Percentiles rank a stretch among this genome's conserved stretches.
Evolutionary conservation across 2,797 vertebrate species (phyloP).

Genomic region (Hippopotamyrus pictus): DNA sequence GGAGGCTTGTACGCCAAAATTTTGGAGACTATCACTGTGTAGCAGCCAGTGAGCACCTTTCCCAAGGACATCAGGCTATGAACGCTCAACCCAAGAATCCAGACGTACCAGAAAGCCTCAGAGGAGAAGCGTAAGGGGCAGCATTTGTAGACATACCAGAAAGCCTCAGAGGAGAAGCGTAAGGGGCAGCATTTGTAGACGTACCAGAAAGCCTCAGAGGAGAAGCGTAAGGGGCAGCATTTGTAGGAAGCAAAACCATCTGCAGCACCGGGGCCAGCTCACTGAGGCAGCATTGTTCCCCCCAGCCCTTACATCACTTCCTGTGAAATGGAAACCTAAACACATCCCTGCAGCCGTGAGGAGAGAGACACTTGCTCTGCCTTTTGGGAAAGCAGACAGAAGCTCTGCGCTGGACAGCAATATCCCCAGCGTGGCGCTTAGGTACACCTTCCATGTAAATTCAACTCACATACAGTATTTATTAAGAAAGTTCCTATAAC

Average conservation of each 20-base stretch:
- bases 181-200: no score
- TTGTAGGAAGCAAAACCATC: background rate
- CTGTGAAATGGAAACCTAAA: background rate
- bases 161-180: no score
- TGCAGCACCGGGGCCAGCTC: background rate
- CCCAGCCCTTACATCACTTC: background rate
- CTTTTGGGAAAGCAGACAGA: background rate
- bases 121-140: no score
- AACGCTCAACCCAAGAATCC: background rate
- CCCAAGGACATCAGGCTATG: background rate
- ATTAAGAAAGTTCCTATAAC: background rate
- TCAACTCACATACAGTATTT: background rate
- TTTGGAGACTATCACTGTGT: background rate
- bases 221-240: background rate
- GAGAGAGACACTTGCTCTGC: background rate
- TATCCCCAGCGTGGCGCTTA: background rate
- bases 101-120: no score
- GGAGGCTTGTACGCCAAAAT: slow-evolving; percentile 9
- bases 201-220: background rate
- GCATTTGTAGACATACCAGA: no score
- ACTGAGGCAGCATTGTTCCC: background rate
- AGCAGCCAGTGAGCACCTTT: background rate
- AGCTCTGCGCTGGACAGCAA: background rate
- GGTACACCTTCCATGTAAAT: background rate
- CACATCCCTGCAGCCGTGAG: background rate